Base-by-base conservation (phyloP, 2,113 vertebrate species). In the Gobio gobio region DNA sequence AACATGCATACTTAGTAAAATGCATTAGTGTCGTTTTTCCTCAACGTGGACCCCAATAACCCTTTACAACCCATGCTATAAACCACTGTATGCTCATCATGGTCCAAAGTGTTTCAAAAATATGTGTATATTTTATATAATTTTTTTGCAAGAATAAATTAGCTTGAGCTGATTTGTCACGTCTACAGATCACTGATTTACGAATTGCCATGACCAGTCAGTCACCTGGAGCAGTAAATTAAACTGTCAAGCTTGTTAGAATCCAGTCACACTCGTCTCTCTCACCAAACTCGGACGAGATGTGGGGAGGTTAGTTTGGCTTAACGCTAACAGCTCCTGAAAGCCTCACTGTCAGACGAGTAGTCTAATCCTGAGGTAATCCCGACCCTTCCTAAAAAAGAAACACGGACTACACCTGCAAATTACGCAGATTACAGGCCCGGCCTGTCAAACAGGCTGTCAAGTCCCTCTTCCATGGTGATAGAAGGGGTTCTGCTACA, bases 331-430 rank as follows among this genome's bases (percentile, higher is more conserved):
- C 82, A 63, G 83, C 78, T 83, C 12, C 61, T 77, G 45, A 72
- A 58, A 8, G 76, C 43, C 61, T 78, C 64, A 24, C 76, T 85
- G 75, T 79, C 76, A 77, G 58, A 68, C 40, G 33, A 59, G 29
- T 7, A 81, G 83, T 54, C 77, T 91, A 93, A 94, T 93, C 91
- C 87, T 73, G 56, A 68, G 66, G 86, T 93, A 92, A 93, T 93
- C 90, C 90, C 74, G 26, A 78, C 49, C 76, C 70, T 80, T 73
- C 75, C 51, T 87, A 85, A 90, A 90, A 92, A 88, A 89, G 75
- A 85, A 54, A 77, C 88, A 86, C 70, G 86, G 87, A 82, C 90
- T 87, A 84, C 85, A 82, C 82, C 85, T 86, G 83, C 79, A 87
- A 82, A 89, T 86, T 83, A 89, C 63, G 24, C 76, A 59, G 54